Base-by-base conservation (phyloP, 2,797 vertebrate genomes). In the Alectoris magna region DNA sequence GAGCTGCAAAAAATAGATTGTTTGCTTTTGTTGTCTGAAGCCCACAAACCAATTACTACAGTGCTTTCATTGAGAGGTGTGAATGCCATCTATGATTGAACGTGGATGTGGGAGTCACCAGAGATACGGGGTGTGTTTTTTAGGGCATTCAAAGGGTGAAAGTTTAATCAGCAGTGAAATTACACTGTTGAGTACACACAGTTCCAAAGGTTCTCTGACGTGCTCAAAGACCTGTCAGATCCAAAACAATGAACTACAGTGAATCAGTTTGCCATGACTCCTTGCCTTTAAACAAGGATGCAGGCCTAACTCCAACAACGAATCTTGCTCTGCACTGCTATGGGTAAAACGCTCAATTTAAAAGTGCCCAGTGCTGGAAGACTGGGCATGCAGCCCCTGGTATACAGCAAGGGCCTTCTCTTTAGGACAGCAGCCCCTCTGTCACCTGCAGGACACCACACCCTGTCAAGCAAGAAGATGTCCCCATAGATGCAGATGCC, bases 331-430 rank as follows among this genome's bases (percentile, higher is more conserved):
- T 43, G 23, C 53, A n/a, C 44, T 38, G 1, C 3, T 26, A 10
- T 0, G 3, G 29, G 17, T 16, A 36, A 46, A 29, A 1, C 4
- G 41, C 31, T 38, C 39, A 58, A 12, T 0, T 10, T 1, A 14
- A 29, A 71, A 36, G 59, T 23, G 55, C n/a, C 19, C 14, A 13
- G 36, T 7, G 67, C 31, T 3, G 0, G 5, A 26, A 14, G 18
- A 8, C 24, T 1, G 24, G 18, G n/a, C 0, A 1, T 0, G 2
- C n/a, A 67, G 36, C 34, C 75, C 56, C 70, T 58, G 23, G n/a
- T 4, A 0, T 1, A 4, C 3, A 18, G 24, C 59, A 12, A 24
- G 29, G 24, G 6, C 27, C 60, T 56, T 56, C 70, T 39, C 34
- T 59, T 44, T 15, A 10, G 0, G 11, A 19, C 11, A 67, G 27